phyloP scores from a whole-genome alignment of 2,888 invertebrate species.

The Macrostomum cliftonense region DNA sequence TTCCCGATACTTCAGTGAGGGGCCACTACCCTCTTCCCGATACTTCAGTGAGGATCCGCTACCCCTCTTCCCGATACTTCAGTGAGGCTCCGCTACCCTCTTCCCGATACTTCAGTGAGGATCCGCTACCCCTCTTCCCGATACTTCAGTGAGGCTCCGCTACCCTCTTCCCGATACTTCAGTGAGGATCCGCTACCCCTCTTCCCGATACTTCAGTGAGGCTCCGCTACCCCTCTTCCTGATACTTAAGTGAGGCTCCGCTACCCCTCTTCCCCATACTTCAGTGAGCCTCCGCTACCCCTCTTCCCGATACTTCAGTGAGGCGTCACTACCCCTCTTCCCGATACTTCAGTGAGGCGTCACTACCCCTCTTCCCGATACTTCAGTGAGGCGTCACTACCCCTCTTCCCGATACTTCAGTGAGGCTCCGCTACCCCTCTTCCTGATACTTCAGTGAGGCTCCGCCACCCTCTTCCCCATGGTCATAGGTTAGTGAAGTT shows the following conservation, averaged over 20 bases:
- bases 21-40: not conserved
- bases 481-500: not conserved
- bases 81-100: not conserved
- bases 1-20: not conserved
- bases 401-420: not conserved
- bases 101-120: not conserved
- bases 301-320: not conserved
- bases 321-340: too few relatives aligned
- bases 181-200: not conserved
- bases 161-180: not conserved
- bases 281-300: conserved; percentile 1
- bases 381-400: too few relatives aligned
- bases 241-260: not conserved
- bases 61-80: not conserved
- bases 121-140: not conserved
- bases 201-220: not conserved
- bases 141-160: not conserved
- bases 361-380: not conserved
- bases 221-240: not conserved
- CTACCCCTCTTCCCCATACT: not conserved
- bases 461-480: not conserved
- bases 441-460: not conserved
- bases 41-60: not conserved
- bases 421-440: not conserved
- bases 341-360: too few relatives aligned